These are phyloP conservation scores for Erebia palarica DNA, from an alignment of 2,888 invertebrate genomes.

Conservation along the genomic window DNA sequence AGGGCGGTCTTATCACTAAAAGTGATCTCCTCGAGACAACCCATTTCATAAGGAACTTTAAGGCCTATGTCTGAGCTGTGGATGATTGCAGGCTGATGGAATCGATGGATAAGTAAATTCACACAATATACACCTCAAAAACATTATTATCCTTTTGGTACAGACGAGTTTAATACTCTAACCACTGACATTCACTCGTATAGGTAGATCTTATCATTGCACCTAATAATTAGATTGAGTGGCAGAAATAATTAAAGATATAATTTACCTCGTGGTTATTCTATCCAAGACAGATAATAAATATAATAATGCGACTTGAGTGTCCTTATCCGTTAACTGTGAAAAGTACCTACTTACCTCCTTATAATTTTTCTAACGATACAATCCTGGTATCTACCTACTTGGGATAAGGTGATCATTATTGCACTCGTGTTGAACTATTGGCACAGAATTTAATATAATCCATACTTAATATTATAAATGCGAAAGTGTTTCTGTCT, in stretches of 20 bases:
- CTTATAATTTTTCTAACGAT: not conserved
- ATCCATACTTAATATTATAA: too few species aligned
- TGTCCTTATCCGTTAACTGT: slow-evolving; percentile 5
- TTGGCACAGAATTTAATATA: not conserved
- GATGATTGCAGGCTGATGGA: too few species aligned
- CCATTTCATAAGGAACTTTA: too few species aligned
- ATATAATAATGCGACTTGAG: slow-evolving; percentile 2
- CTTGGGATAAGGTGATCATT: slow-evolving; percentile 2
- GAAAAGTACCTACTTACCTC: not conserved
- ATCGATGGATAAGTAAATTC: too few species aligned
- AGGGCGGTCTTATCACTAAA: too few species aligned
- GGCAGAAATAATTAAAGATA: not conserved
- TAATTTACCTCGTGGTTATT: slow-evolving; percentile 7
- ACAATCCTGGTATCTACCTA: not conserved
- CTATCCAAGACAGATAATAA: not conserved
- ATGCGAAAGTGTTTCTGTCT: too few species aligned
- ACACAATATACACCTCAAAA: too few species aligned
- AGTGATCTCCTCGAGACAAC: too few species aligned
- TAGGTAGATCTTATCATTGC: not conserved
- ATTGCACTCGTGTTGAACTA: not conserved
- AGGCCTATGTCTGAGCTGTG: too few species aligned
- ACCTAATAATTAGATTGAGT: not conserved
- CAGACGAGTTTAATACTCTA: too few species aligned
- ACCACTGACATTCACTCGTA: too few species aligned
- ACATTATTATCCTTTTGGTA: too few species aligned